Evolutionary conservation across 2,113 vertebrate species (phyloP).

Genomic region (Lophotis ruficrista): DNA sequence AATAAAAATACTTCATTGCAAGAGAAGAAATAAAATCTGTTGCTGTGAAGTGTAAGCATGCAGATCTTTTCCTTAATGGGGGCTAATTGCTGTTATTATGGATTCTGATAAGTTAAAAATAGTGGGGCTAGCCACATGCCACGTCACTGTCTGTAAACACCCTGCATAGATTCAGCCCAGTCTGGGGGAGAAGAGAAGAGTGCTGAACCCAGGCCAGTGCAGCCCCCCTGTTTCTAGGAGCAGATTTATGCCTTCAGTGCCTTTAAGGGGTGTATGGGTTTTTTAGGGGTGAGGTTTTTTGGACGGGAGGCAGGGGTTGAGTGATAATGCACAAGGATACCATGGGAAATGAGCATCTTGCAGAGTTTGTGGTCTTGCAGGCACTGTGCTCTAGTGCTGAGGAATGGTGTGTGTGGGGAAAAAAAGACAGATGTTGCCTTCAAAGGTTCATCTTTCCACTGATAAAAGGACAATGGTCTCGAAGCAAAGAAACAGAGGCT

Average conservation of each 20-base stretch:
- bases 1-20: slow-evolving; percentile 53
- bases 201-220: neutral
- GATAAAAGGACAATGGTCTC: neutral
- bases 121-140: neutral
- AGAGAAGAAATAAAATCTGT: slow-evolving; percentile 50
- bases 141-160: neutral
- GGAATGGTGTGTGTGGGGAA: neutral
- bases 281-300: neutral
- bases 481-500: slow-evolving; percentile 27
- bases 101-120: slow-evolving; percentile 41
- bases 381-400: neutral
- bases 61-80: slow-evolving; percentile 23
- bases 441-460: slow-evolving; percentile 18
- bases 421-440: neutral
- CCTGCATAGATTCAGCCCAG: neutral
- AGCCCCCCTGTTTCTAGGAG: neutral
- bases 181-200: neutral
- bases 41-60: neutral
- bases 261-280: neutral
- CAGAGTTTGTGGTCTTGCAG: neutral
- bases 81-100: slow-evolving; percentile 39
- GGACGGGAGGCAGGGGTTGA: neutral
- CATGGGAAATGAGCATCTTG: neutral
- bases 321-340: neutral
- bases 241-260: neutral